Base-by-base conservation (phyloP, 2,797 vertebrate species). In the Danio kyathit region DNA sequence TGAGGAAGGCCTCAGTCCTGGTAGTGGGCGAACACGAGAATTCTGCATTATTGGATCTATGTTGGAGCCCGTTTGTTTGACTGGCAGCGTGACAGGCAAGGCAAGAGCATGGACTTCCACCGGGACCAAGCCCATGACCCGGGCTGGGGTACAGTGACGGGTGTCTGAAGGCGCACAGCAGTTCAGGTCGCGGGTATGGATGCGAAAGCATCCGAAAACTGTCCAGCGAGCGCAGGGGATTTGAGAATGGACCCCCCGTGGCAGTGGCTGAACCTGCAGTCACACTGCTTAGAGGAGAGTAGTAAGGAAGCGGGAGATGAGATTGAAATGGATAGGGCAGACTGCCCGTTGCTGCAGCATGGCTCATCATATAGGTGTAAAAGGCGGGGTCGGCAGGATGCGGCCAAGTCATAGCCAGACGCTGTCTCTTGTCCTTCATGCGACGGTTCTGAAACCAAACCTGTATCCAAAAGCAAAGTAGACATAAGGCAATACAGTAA, bases 311-410 rank as follows among this genome's bases (percentile, higher is more conserved):
- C 9, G 98, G 97, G 93, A 99, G 94, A 93, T 99, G 98, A 44
- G 97, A 95, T 0, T 97, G 96, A 89, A 99, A 99, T 0, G 97
- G 96, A 66, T 98, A 99, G 51, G 97, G 97, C 86, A 99, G 91
- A 89, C 96, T 97, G 83, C 97, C 97, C 0, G 97, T 96, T 89
- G 97, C 97, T 9, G 98, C 98, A 0, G 98, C 97, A 86, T 99
- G 98, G 93, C 96, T 98, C 97, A 99, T 97, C 98, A 99, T 99
- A 92, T 99, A 99, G 74, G 96, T 98, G 89, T 99, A 99, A 89
- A 99, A 99, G 77, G 97, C 96, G 56, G 98, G 98, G 87, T 99
- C 98, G 0, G 98, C 97, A 0, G 98, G 98, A 88, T 99, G 98
- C 80, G 97, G 97, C 98, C 97, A 99, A 38, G 97, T 97, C 97